These are phyloP conservation scores for Spodoptera litura DNA, from an alignment of 1,140 invertebrate species.

Conservation along the genomic window DNA sequence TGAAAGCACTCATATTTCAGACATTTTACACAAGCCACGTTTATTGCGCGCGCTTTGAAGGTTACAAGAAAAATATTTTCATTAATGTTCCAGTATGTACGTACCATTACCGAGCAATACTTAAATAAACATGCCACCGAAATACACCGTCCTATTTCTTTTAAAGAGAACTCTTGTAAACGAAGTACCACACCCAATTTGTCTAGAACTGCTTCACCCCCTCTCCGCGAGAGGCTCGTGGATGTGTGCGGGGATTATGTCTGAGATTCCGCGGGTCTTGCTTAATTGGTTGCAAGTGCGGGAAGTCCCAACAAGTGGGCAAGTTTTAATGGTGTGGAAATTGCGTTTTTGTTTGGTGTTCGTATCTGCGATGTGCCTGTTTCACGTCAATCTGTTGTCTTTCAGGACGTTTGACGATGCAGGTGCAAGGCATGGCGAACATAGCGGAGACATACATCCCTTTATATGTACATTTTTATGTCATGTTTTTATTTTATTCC, in stretches of 20 bases:
- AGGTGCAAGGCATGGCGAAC: background rate
- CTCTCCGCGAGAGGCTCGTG: background rate
- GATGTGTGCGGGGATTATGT: background rate
- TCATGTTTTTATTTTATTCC: no score
- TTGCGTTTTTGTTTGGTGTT: constrained; percentile 62
- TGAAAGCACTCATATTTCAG: background rate
- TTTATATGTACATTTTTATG: no score
- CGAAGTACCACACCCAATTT: constrained; percentile 44
- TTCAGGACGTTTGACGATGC: constrained; percentile 8
- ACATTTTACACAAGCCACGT: constrained; percentile 9
- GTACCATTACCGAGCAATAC: constrained; percentile 41
- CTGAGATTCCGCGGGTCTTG: constrained; percentile 15
- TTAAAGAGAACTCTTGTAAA: constrained; percentile 47
- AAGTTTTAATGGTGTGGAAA: constrained; percentile 74
- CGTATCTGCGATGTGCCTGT: constrained; percentile 55
- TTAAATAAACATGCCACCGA: constrained; percentile 47
- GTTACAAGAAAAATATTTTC: constrained; percentile 30
- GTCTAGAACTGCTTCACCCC: constrained; percentile 25
- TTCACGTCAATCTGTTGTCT: constrained; percentile 58
- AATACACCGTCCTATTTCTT: constrained; percentile 54
- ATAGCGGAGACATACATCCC: no score
- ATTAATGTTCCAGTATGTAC: constrained; percentile 17
- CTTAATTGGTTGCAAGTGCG: constrained; percentile 27
- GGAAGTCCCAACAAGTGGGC: constrained; percentile 55
- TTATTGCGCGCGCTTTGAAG: constrained; percentile 20